Conservation (phyloP, 1,140 invertebrate species). For the Aricia agestis region DNA sequence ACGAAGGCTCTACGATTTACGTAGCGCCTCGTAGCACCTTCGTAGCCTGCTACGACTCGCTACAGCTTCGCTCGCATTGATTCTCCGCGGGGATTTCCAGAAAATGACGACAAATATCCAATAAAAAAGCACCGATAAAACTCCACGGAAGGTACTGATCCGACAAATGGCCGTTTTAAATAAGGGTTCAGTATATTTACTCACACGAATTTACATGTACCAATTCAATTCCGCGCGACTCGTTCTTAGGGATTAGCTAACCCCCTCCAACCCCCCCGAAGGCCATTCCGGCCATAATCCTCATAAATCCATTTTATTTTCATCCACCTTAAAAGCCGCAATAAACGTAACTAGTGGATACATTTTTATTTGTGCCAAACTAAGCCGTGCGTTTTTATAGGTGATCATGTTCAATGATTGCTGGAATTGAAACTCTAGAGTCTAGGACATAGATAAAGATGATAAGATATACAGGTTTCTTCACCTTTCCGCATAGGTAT, state of each 20-base stretch:
- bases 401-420: neutral
- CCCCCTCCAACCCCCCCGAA: constrained; percentile 35
- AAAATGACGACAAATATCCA: constrained; percentile 1
- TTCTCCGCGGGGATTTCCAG: neutral
- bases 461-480: too few species aligned
- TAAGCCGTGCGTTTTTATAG: constrained; percentile 8
- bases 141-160: constrained; percentile 38
- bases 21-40: neutral
- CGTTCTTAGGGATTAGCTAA: constrained; percentile 55
- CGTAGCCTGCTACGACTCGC: neutral
- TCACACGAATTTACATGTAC: constrained; percentile 66
- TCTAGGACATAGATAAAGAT: neutral
- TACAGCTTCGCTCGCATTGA: neutral
- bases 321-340: constrained; percentile 71
- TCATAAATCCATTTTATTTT: constrained; percentile 72
- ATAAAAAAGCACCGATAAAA: constrained; percentile 20
- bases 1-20: neutral
- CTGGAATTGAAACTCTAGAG: neutral
- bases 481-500: too few species aligned
- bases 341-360: constrained; percentile 61
- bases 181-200: constrained; percentile 63
- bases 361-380: constrained; percentile 19
- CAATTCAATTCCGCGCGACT: constrained; percentile 66
- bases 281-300: constrained; percentile 64
- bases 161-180: constrained; percentile 47